Evolutionary conservation across 2,888 invertebrate genomes (phyloP), one percentile per base, ranked within the genome.

Genomic region (Dioctria linearis): DNA sequence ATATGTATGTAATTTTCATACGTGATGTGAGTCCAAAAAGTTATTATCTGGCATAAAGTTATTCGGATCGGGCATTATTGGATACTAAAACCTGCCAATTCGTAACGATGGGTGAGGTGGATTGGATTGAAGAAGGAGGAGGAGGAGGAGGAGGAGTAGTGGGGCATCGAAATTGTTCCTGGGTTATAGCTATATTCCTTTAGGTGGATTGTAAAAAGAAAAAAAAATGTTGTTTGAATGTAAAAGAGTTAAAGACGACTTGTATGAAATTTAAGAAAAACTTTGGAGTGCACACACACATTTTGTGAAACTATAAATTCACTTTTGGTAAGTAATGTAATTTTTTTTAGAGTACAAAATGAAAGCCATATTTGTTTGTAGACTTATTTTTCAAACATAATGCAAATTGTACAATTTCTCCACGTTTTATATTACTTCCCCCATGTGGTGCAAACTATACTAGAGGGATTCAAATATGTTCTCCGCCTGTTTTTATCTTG

Each of bases 21-120:
- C 84, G 84, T 84, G 84, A 84, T 83, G 81, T 83, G 84, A 80
- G 84, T 84, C 84, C 84, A 83, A 84, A 84, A 84, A 82, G 76
- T 82, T 83, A 83, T 83, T 83, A 83, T 83, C 79, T 65, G 75
- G 79, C 81, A 81, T 80, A 82, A 82, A 82, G 82, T 81, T 81
- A 71, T 81, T 71, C 78, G 80, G 81, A 82, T 82, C 81, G 81
- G 80, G 66, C 80, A 82, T 80, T 82, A 82, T 82, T 82, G 82
- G 81, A 81, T 81, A 81, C 81, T 81, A 76, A 79, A 81, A 81
- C 42, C 79, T 13, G 39, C 51, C 59, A 54, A 57, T 76, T 57
- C 42, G 46, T n/a, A 25, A 25, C 25, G 25, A 25, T 25, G 25
- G 59, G 5, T 59, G 61, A 39, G 73, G 39, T 49, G 54, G 61